Evolutionary conservation across 2,797 vertebrate species (phyloP).

Genomic region (Periparus ater): DNA sequence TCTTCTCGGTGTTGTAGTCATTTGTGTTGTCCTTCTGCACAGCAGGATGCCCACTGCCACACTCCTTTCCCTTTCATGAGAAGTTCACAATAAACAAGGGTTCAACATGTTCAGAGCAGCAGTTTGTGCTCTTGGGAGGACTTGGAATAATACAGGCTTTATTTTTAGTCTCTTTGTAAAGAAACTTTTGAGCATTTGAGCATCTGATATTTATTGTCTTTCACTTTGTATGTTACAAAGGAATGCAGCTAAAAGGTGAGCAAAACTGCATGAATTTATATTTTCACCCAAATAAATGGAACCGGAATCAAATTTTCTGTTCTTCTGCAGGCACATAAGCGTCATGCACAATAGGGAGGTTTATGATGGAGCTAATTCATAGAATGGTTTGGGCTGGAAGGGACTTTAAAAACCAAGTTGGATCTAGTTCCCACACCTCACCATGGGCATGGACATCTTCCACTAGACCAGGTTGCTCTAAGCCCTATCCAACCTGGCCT

Average conservation of each 20-base stretch:
- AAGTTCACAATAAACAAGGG: neutral
- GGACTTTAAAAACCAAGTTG: neutral
- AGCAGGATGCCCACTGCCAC: neutral
- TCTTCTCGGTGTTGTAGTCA: slow-evolving; percentile 4
- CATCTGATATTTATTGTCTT: neutral
- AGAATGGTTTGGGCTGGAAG: neutral
- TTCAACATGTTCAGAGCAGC: neutral
- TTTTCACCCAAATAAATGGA: neutral
- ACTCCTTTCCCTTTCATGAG: neutral
- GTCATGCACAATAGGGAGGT: neutral
- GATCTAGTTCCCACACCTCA: too few species aligned
- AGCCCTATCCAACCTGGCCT: neutral
- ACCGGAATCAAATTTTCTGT: neutral
- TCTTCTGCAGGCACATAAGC: neutral
- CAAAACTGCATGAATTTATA: neutral
- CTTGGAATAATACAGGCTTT: neutral
- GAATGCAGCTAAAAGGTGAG: neutral
- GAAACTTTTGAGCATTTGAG: neutral
- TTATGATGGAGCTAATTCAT: neutral
- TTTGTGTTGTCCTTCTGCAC: neutral
- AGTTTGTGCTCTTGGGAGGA: neutral
- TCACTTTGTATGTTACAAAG: neutral
- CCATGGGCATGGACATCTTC: neutral
- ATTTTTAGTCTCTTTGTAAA: neutral
- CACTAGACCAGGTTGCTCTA: neutral